phyloP scores from a whole-genome alignment of 2,888 invertebrate genomes.

The Margaritifera margaritifera region DNA sequence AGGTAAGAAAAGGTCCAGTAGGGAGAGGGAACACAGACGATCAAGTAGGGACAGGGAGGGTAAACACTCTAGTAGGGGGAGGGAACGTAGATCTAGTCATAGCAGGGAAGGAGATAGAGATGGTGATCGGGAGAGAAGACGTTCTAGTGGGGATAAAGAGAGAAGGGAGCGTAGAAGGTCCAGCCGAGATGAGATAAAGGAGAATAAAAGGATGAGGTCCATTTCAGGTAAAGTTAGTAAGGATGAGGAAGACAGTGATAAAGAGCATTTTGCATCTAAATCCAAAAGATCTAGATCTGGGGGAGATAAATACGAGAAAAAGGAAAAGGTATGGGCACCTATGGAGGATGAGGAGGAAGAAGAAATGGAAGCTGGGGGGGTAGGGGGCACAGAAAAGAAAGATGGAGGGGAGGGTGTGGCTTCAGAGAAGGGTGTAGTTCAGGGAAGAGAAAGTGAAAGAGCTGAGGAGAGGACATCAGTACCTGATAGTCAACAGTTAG shows the following conservation, averaged over 20 bases:
- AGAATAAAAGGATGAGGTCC: conserved; percentile 23
- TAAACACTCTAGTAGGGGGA: background rate
- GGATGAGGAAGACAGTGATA: conserved; percentile 22
- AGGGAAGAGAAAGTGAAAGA: conserved; percentile 16
- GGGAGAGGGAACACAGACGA: conserved; percentile 14
- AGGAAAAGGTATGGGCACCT: conserved; percentile 38
- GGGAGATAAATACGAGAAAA: conserved; percentile 32
- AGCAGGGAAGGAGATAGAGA: conserved; percentile 18
- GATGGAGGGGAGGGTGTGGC: background rate
- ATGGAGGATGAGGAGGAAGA: conserved; percentile 46
- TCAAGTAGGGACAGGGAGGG: background rate
- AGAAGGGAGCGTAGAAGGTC: conserved; percentile 17
- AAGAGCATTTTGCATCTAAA: conserved; percentile 20
- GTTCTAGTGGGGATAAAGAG: background rate
- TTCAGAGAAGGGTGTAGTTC: conserved; percentile 9
- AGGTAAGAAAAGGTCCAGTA: conserved; percentile 7
- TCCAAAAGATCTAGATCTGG: conserved; percentile 26
- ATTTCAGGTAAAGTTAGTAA: conserved; percentile 30
- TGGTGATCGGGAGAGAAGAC: conserved; percentile 7
- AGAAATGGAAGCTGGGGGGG: conserved; percentile 24
- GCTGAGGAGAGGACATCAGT: conserved; percentile 5
- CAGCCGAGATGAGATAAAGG: conserved; percentile 12
- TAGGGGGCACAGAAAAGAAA: conserved; percentile 14
- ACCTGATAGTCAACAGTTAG: background rate
- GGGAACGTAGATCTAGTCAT: conserved; percentile 1